phyloP scores from a whole-genome alignment of 2,888 invertebrate genomes.

The Trichacis sp. region DNA sequence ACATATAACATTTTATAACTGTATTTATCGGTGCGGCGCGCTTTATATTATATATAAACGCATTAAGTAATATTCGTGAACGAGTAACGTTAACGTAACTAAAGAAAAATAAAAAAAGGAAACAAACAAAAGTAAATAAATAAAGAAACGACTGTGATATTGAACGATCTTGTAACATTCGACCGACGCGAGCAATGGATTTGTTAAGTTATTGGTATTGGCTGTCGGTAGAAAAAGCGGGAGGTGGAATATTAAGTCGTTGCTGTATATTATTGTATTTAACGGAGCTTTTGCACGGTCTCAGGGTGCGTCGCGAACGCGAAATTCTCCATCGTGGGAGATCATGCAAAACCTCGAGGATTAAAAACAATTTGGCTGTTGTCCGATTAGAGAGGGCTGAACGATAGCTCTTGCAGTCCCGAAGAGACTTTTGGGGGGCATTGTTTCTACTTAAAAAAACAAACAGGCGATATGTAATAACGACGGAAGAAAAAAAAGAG shows the following conservation, averaged over 20 bases:
- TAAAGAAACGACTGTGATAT: slow-evolving; percentile 68
- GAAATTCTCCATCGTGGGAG: too few species aligned
- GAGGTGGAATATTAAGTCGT: slow-evolving; percentile 63
- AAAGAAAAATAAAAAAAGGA: slow-evolving; percentile 39
- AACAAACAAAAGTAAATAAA: slow-evolving; percentile 48
- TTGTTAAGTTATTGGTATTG: slow-evolving; percentile 60
- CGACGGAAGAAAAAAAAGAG: slow-evolving; percentile 35
- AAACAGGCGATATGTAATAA: slow-evolving; percentile 25
- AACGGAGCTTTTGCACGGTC: slow-evolving; percentile 39
- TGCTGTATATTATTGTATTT: slow-evolving; percentile 52
- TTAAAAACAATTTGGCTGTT: slow-evolving; percentile 46
- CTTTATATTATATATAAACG: slow-evolving; percentile 62
- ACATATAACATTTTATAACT: slow-evolving; percentile 66
- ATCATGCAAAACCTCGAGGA: slow-evolving; percentile 8
- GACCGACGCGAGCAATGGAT: slow-evolving; percentile 61
- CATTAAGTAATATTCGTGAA: slow-evolving; percentile 64
- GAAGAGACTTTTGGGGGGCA: slow-evolving; percentile 56
- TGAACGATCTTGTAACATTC: slow-evolving; percentile 69
- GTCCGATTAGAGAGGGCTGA: slow-evolving; percentile 66
- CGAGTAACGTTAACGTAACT: slow-evolving; percentile 62
- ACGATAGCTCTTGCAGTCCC: slow-evolving; percentile 59
- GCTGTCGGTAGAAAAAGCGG: slow-evolving; percentile 57
- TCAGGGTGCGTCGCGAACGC: slow-evolving; percentile 20
- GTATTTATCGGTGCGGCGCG: slow-evolving; percentile 64
- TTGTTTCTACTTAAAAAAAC: slow-evolving; percentile 60